A percentile compares a stretch with the other conserved stretches of the same genome.
These are phyloP conservation scores for Albula goreensis DNA, from an alignment of 2,113 vertebrate species.

Conservation along the genomic window DNA sequence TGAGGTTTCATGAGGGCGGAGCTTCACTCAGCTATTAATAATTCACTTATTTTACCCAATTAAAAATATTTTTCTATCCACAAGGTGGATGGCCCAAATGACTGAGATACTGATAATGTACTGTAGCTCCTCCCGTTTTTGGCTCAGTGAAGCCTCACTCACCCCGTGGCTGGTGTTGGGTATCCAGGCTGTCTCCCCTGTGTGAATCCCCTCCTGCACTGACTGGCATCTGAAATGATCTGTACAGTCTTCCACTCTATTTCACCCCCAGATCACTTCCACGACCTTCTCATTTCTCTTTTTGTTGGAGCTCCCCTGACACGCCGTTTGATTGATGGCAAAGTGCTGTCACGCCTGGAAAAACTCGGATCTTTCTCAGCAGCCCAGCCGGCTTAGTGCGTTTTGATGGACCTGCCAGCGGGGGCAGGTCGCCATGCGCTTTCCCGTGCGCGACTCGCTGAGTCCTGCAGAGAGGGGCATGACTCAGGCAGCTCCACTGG, in stretches of 20 bases:
- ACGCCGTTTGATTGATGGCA: too few relatives aligned
- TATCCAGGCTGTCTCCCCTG: too few relatives aligned
- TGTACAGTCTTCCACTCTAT: conserved; percentile 39
- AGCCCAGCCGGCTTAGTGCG: neutral
- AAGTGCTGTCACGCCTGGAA: neutral
- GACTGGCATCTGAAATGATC: conserved; percentile 53
- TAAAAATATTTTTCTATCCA: too few relatives aligned
- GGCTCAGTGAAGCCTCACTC: neutral
- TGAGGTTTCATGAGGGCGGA: too few relatives aligned
- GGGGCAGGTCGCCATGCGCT: neutral
- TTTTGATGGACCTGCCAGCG: too few relatives aligned
- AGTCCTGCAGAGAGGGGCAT: neutral
- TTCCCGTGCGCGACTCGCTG: neutral
- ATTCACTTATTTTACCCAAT: too few relatives aligned
- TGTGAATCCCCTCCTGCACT: neutral
- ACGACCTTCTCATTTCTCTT: neutral
- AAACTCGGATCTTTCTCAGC: neutral
- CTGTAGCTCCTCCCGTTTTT: too few relatives aligned
- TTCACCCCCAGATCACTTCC: conserved; percentile 40
- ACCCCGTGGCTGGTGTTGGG: neutral
- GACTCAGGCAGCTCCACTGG: too few relatives aligned
- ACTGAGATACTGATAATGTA: too few relatives aligned
- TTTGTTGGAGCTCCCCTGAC: neutral
- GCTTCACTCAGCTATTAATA: too few relatives aligned
- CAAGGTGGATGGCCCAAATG: too few relatives aligned